These are phyloP conservation scores for Psylliodes chrysocephalus DNA, from an alignment of 2,888 invertebrate genomes.

Conservation along the genomic window DNA sequence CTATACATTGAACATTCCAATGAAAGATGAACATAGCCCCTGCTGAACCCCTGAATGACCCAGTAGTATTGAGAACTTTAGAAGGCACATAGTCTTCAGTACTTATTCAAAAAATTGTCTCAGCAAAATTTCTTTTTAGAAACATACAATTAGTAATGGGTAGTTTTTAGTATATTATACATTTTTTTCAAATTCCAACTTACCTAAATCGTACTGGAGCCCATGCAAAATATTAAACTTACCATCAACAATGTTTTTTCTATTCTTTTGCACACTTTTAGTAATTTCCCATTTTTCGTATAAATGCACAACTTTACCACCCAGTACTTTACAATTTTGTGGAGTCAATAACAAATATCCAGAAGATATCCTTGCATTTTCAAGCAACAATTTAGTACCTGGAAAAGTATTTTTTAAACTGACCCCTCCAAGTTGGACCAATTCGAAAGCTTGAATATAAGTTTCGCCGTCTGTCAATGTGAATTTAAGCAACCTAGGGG, in stretches of 20 bases:
- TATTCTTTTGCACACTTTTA: constrained; percentile 55
- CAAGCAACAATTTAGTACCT: constrained; percentile 82
- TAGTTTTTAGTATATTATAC: no score
- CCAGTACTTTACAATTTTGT: constrained; percentile 76
- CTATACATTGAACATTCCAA: no score
- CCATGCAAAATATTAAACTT: not conserved
- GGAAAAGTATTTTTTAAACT: constrained; percentile 79
- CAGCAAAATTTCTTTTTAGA: no score
- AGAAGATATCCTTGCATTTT: constrained; percentile 68
- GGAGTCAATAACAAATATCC: constrained; percentile 80
- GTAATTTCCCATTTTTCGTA: constrained; percentile 90
- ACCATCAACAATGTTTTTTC: constrained; percentile 26
- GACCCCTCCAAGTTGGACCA: constrained; percentile 75
- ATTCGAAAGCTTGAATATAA: constrained; percentile 81
- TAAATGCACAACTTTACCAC: constrained; percentile 85
- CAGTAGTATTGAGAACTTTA: no score
- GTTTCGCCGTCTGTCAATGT: constrained; percentile 87
- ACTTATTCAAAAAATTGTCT: no score
- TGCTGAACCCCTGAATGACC: no score
- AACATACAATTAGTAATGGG: no score
- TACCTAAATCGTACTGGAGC: no score
- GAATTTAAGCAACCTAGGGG: constrained; percentile 86
- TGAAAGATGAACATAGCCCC: no score
- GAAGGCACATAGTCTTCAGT: no score
- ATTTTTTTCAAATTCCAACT: no score